Evolutionary conservation across 1,140 invertebrate species (phyloP), one percentile per base, ranked within the genome.

Genomic region (Drosophila jambulina): DNA sequence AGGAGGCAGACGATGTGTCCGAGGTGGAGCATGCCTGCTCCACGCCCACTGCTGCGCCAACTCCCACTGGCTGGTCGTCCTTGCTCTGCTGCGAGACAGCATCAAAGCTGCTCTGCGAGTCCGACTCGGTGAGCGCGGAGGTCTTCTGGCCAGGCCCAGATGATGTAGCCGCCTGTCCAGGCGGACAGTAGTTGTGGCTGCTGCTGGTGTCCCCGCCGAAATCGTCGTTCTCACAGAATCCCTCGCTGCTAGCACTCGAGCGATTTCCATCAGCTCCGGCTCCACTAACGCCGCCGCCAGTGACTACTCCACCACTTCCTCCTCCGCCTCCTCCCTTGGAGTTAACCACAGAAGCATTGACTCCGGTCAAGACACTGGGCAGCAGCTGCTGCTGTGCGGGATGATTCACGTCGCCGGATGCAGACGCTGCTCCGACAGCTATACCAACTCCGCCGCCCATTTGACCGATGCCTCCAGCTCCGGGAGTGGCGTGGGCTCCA

Each of bases 211-310:
- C 92, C 5, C 80, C 92, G 10, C 95, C 95, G 80, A 97, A 96
- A 65, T 96, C 96, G 70, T 97, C 97, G 91, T 98, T 98, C 93
- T 98, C 97, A 93, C 98, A 99, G 92, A 99, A 99, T 38, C 98
- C 98, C 94, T 99, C 98, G 79, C 97, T 98, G 77, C 97, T 98
- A 21, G 98, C 96, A 91, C 97, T 98, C 58, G 97, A 98, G 48
- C 97, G 95, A 93, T 98, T 98, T 9, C 97, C 97, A 92, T 97
- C 97, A 17, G 62, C 82, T 3, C n/a, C 40, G 9, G 40, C 27
- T 19, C 48, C 46, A 48, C 78, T 5, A 17, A 29, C 21, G 21
- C 38, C 42, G 19, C 42, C 43, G 13, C 45, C 23, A 19, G 46
- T 25, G 25, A 49, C 48, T 4, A 51, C 29, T 13, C 45, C 43